These are phyloP conservation scores for Sweltsa coloradensis DNA, from an alignment of 1,140 invertebrate genomes.

Conservation along the genomic window DNA sequence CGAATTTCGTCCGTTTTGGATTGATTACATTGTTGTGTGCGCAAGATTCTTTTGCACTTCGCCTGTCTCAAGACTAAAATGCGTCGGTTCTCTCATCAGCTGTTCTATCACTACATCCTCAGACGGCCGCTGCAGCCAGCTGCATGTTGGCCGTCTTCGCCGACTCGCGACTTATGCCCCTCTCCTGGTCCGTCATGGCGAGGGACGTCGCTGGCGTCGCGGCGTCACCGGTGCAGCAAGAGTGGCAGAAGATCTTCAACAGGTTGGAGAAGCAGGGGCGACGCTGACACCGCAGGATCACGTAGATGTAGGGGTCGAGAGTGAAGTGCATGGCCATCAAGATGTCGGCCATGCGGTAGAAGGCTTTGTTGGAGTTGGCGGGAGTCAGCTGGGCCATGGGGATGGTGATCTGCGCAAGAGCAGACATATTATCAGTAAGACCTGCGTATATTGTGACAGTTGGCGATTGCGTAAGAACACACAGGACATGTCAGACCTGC, in stretches of 20 bases:
- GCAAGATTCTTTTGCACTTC: too few species aligned
- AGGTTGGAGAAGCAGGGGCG: conserved; percentile 14
- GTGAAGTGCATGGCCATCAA: conserved; percentile 71
- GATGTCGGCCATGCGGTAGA: conserved; percentile 52
- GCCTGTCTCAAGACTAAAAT: too few species aligned
- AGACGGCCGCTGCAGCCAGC: not conserved
- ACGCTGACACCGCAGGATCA: conserved; percentile 41
- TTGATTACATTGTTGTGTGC: too few species aligned
- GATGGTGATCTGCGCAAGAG: conserved; percentile 46
- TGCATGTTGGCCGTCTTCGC: not conserved
- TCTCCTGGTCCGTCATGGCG: not conserved
- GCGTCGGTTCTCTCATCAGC: too few species aligned
- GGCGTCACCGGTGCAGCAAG: conserved; percentile 10
- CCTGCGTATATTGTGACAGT: too few species aligned
- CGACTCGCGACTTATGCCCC: not conserved
- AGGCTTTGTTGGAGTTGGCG: conserved; percentile 11
- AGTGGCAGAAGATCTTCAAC: conserved; percentile 17
- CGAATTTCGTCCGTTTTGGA: too few species aligned
- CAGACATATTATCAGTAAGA: too few species aligned
- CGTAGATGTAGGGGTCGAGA: conserved; percentile 71
- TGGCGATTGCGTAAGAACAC: too few species aligned
- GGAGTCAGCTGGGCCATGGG: conserved; percentile 41
- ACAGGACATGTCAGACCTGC: too few species aligned
- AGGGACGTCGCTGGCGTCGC: conserved; percentile 5
- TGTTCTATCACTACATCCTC: too few species aligned